A percentile compares a stretch with the other conserved stretches of the same genome.
Conservation (phyloP, 2,113 vertebrate genomes). For the Carettochelys insculpta region DNA sequence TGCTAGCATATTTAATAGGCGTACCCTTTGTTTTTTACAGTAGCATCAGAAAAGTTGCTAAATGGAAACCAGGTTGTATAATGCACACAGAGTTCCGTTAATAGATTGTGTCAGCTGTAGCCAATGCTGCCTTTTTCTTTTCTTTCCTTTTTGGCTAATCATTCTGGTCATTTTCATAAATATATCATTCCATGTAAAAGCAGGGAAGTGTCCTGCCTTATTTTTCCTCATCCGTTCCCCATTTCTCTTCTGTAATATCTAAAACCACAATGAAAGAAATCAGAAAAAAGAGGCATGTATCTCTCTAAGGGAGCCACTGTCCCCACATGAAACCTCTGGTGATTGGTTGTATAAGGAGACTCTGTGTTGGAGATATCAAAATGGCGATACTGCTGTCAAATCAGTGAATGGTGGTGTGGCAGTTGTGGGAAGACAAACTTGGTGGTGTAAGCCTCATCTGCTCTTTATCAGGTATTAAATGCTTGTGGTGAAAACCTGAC, state of each 20-base stretch:
- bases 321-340: background rate
- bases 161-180: background rate
- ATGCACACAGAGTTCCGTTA: background rate
- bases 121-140: background rate
- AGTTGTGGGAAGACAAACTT: background rate
- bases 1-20: background rate
- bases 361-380: background rate
- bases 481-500: background rate
- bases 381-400: background rate
- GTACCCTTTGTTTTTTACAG: background rate
- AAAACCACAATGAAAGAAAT: background rate
- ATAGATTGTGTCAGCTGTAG: background rate
- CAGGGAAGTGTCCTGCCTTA: background rate
- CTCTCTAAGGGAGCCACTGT: background rate
- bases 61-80: background rate
- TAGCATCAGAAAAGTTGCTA: background rate
- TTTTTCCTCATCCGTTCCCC: background rate
- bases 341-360: background rate
- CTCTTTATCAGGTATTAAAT: background rate
- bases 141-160: too few species aligned
- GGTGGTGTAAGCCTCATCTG: accelerated
- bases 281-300: background rate
- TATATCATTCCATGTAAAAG: background rate
- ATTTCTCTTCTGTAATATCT: background rate
- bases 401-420: background rate